Percentiles rank a stretch among this genome's conserved stretches.
These are phyloP conservation scores for Parapsyche elsis DNA, from an alignment of 1,140 invertebrate genomes.

Conservation along the genomic window DNA sequence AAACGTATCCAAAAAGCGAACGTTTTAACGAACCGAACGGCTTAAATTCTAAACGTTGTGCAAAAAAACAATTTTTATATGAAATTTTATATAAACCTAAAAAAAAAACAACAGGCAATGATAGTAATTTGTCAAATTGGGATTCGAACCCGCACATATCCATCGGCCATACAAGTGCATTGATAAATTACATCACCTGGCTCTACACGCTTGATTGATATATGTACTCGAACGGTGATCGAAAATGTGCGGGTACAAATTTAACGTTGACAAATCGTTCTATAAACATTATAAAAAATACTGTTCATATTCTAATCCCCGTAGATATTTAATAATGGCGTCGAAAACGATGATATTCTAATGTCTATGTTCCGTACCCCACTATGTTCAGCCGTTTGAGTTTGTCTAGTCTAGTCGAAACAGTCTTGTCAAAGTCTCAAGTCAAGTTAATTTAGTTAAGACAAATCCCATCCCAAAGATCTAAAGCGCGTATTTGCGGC, in stretches of 20 bases:
- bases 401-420: not conserved
- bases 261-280: constrained; percentile 15
- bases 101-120: not conserved
- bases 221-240: constrained; percentile 12
- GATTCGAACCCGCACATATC: not conserved
- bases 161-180: not conserved
- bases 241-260: constrained; percentile 21
- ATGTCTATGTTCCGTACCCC: no score
- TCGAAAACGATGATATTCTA: no score
- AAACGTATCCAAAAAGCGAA: not conserved
- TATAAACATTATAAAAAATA: no score
- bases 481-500: not conserved
- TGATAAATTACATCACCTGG: constrained; percentile 29
- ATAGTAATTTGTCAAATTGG: constrained; percentile 1
- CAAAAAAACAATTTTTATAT: not conserved
- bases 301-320: no score
- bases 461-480: constrained; percentile 13
- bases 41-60: not conserved
- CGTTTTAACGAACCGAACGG: not conserved
- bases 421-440: not conserved
- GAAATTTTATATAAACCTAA: not conserved
- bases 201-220: constrained; percentile 6
- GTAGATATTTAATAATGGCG: no score
- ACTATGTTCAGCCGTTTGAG: no score
- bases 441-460: constrained; percentile 21